These are phyloP conservation scores for Caenorhabditis japonica DNA, from an alignment of 2,888 invertebrate species.

Conservation along the genomic window DNA sequence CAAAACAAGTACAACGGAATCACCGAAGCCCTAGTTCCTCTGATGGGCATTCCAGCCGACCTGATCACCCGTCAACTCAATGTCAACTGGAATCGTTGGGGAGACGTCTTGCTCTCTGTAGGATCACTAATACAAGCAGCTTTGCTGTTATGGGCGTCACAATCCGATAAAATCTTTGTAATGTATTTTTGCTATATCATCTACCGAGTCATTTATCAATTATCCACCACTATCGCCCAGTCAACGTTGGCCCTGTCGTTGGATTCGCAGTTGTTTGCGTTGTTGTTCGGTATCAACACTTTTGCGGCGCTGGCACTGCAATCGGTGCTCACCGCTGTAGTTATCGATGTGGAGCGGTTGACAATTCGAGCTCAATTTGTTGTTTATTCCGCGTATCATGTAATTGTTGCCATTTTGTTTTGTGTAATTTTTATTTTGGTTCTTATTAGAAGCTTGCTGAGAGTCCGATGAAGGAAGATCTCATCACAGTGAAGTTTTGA, in stretches of 20 bases:
- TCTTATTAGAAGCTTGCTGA: too few relatives aligned
- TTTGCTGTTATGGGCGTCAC: conserved; percentile 80
- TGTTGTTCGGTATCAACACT: conserved; percentile 92
- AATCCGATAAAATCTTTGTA: conserved; percentile 82
- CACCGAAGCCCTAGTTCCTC: conserved; percentile 86
- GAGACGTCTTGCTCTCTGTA: conserved; percentile 79
- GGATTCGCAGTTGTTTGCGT: conserved; percentile 87
- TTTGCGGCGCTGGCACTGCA: conserved; percentile 86
- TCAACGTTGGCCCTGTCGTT: conserved; percentile 88
- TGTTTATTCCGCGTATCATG: conserved; percentile 65
- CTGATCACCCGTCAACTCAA: conserved; percentile 79
- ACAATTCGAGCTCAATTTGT: conserved; percentile 67
- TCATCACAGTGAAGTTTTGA: too few relatives aligned
- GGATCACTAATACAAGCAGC: conserved; percentile 80
- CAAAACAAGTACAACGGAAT: conserved; percentile 83
- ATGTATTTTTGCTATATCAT: conserved; percentile 78
- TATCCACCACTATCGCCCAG: conserved; percentile 76
- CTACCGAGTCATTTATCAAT: conserved; percentile 69
- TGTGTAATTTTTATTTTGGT: conserved; percentile 4
- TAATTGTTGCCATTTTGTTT: conserved; percentile 28
- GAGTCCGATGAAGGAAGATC: too few relatives aligned
- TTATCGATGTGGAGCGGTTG: conserved; percentile 79
- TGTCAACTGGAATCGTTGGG: conserved; percentile 80
- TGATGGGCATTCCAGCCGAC: conserved; percentile 80
- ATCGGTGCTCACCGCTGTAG: conserved; percentile 84